A percentile compares a stretch with the other conserved stretches of the same genome.
Conservation (phyloP, 2,888 invertebrate species). For the Taphrorychus bicolor region DNA sequence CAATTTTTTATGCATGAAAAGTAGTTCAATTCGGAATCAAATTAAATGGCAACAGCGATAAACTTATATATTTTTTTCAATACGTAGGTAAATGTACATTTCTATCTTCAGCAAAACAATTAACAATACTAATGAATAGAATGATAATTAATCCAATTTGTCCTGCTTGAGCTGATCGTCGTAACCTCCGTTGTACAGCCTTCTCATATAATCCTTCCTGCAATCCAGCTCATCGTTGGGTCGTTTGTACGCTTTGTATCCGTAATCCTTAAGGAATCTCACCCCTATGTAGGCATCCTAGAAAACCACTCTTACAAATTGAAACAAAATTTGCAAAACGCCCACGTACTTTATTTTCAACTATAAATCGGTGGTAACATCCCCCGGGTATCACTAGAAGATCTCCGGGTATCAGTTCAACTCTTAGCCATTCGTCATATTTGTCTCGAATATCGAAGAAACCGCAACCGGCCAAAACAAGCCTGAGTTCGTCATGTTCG, state of each 20-base stretch:
- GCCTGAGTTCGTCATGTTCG: conserved; percentile 91
- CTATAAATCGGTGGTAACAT: conserved; percentile 86
- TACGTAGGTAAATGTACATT: no score
- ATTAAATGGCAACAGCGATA: no score
- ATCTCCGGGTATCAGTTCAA: conserved; percentile 81
- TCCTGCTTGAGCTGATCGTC: no score
- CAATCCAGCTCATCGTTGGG: conserved; percentile 83
- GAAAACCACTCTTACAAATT: neutral
- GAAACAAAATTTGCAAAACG: neutral
- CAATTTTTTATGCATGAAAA: no score
- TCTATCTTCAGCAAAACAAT: no score
- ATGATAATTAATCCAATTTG: no score
- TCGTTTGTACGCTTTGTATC: conserved; percentile 88
- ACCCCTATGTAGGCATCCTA: conserved; percentile 84
- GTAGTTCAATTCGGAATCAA: no score
- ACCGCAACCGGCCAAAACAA: conserved; percentile 84
- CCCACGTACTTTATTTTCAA: conserved; percentile 72
- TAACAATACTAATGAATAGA: no score
- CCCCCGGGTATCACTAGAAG: conserved; percentile 90
- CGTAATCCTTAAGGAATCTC: conserved; percentile 88
- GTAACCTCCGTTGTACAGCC: conserved; percentile 60
- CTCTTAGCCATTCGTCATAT: conserved; percentile 87
- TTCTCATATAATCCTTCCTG: conserved; percentile 72
- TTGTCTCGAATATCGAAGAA: conserved; percentile 91
- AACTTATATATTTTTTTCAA: no score